These are phyloP conservation scores for Ochropleura plecta DNA, from an alignment of 2,888 invertebrate species.

Conservation along the genomic window DNA sequence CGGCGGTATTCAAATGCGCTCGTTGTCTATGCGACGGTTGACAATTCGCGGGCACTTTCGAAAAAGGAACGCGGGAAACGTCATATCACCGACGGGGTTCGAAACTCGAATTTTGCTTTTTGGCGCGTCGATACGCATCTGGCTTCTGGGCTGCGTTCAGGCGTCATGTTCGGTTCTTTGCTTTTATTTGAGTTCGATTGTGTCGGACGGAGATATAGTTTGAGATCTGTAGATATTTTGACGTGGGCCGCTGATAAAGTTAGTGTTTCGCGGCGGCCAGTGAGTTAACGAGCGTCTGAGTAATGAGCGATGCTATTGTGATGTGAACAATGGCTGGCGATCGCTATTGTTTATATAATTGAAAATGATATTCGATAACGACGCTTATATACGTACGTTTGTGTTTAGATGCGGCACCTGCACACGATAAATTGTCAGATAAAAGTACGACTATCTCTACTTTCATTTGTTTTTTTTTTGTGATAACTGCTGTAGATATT, in stretches of 20 bases:
- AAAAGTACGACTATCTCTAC: constrained; percentile 56
- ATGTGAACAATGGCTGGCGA: constrained; percentile 86
- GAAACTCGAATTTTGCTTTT: constrained; percentile 83
- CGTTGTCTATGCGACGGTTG: constrained; percentile 88
- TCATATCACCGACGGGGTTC: constrained; percentile 83
- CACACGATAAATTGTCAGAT: constrained; percentile 64
- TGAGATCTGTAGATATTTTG: constrained; percentile 88
- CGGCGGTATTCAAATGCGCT: constrained; percentile 86
- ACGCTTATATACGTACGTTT: constrained; percentile 57
- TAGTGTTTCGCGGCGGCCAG: constrained; percentile 86
- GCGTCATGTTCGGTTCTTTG: constrained; percentile 77
- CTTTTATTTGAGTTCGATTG: constrained; percentile 85
- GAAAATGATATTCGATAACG: constrained; percentile 81
- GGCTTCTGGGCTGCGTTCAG: constrained; percentile 80
- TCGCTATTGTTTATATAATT: constrained; percentile 88
- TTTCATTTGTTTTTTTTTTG: constrained; percentile 61
- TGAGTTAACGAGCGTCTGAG: constrained; percentile 89
- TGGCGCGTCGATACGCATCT: constrained; percentile 88
- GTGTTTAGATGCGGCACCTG: constrained; percentile 69
- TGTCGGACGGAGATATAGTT: constrained; percentile 85
- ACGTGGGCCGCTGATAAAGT: constrained; percentile 88
- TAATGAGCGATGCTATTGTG: constrained; percentile 89
- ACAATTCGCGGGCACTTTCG: constrained; percentile 88
- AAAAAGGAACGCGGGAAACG: constrained; percentile 87
- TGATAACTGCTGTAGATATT: constrained; percentile 45